These are phyloP conservation scores for Pogonomyrmex barbatus DNA, from an alignment of 1,140 invertebrate species.

Conservation along the genomic window DNA sequence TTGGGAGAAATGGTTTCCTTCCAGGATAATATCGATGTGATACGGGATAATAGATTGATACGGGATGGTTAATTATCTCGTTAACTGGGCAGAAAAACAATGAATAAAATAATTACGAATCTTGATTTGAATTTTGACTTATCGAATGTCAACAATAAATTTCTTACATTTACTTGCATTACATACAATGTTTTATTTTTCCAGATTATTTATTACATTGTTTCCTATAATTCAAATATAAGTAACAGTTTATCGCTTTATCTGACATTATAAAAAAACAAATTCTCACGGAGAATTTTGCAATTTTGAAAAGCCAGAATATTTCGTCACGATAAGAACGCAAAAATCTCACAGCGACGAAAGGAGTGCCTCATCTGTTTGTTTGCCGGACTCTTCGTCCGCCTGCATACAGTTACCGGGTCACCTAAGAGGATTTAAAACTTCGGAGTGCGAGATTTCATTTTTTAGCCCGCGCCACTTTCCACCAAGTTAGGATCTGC, in stretches of 20 bases:
- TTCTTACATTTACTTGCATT: not conserved
- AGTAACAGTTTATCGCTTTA: conserved; percentile 1
- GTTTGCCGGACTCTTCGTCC: not conserved
- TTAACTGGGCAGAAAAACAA: not conserved
- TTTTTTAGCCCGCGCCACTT: conserved; percentile 44
- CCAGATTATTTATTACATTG: not conserved
- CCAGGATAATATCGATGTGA: conserved; percentile 10
- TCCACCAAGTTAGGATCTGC: conserved; percentile 38
- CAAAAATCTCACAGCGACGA: not conserved
- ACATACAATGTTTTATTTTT: not conserved
- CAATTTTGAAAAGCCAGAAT: not conserved
- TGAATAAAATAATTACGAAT: not conserved
- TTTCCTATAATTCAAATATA: not conserved
- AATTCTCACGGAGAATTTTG: not conserved
- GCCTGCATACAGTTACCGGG: conserved; percentile 1
- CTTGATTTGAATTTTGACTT: no score
- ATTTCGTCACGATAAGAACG: not conserved
- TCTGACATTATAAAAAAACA: not conserved
- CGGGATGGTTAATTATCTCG: not conserved
- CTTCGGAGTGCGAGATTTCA: conserved; percentile 47
- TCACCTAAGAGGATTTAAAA: conserved; percentile 54
- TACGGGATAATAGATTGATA: conserved; percentile 39
- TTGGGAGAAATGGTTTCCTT: not conserved
- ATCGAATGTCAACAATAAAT: not conserved
- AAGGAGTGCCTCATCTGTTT: not conserved